Base-by-base conservation (phyloP, 2,888 invertebrate genomes). In the Leptothorax acervorum region DNA sequence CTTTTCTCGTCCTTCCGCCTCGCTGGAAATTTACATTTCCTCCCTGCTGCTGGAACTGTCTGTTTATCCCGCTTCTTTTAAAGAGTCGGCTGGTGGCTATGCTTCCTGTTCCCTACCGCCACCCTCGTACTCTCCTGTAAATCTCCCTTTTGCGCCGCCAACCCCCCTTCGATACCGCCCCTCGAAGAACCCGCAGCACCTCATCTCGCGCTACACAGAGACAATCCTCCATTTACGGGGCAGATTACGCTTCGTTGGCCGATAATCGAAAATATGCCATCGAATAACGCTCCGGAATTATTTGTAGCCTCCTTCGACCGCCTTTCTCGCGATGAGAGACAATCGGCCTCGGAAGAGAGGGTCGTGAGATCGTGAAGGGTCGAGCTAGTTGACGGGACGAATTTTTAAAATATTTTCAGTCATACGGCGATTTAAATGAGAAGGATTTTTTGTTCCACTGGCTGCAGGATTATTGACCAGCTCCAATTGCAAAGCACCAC, bases 61-160 rank as follows among this genome's bases (percentile, higher is more conserved):
- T 95, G 94, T 94, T 95, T 94, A 94, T 95, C 94, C 94, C 94
- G 94, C 93, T 94, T 94, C 93, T 94, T 94, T 94, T 94, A 94
- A 94, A 93, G 93, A 94, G 93, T 90, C 93, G 92, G 92, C 91
- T 92, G 90, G 92, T 92, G 92, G 92, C 91, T 91, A 90, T 91
- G 88, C 87, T 85, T 83, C 86, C 82, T 86, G 88, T 87, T 87
- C 90, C 85, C 88, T 74, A 85, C 86, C 79, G 66, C 70, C 82
- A 71, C 65, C 78, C 76, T 55, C 83, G 66, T 78, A 70, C 66
- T 73, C 66, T 73, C 73, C 74, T 76, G 74, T 85, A 78, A 86
- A 84, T 85, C 84, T 76, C 71, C 76, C 82, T 85, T 55, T 79
- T 79, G 70, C 71, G 65, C 73, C 60, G 48, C 55, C 73, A 45